phyloP scores from a whole-genome alignment of 2,797 vertebrate species.

The Morelia viridis region DNA sequence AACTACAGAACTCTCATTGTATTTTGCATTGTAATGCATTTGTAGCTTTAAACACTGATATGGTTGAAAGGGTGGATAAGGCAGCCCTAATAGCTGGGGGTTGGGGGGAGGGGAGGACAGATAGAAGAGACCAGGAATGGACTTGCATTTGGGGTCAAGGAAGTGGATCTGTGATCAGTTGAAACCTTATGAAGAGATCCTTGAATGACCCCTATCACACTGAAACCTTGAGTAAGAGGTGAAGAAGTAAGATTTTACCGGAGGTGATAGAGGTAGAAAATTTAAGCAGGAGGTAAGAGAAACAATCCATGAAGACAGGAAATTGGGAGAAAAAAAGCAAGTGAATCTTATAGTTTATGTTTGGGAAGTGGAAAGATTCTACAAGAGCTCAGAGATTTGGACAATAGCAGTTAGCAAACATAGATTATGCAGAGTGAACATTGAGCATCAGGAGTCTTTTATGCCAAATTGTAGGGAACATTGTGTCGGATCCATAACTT shows the following conservation, averaged over 20 bases:
- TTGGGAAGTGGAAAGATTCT: not conserved
- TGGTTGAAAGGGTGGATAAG: not conserved
- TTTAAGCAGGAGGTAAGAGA: not conserved
- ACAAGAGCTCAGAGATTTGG: not conserved
- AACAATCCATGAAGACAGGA: not conserved
- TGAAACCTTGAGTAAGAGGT: not conserved
- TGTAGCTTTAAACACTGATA: not conserved
- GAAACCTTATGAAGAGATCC: not conserved
- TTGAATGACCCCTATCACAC: not conserved
- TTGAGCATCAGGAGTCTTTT: not conserved
- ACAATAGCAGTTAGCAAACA: not conserved
- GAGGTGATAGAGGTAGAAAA: not conserved
- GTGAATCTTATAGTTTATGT: not conserved
- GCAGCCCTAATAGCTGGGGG: not conserved
- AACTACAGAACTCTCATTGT: not conserved
- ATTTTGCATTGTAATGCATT: not conserved
- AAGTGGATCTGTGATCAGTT: not conserved
- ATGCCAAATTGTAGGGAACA: not conserved
- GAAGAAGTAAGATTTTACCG: not conserved
- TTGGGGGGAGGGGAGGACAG: not conserved
- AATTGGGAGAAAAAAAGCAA: not conserved
- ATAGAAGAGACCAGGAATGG: not conserved
- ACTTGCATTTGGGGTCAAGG: not conserved
- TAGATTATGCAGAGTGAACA: not conserved
- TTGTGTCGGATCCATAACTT: not conserved